phyloP scores from a whole-genome alignment of 2,888 invertebrate genomes.

The Helleia helle region DNA sequence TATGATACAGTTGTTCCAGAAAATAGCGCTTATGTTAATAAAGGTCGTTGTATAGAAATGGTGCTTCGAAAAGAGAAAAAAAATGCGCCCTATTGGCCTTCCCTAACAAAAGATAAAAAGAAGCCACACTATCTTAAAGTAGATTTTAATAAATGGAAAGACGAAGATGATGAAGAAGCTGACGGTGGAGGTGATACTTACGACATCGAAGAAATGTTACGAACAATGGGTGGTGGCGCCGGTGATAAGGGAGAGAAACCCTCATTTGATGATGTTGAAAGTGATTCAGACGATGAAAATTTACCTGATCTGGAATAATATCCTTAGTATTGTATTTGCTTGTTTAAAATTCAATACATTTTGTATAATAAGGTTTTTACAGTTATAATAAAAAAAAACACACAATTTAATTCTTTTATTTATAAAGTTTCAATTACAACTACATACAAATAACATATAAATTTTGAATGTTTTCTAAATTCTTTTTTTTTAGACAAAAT shows the following conservation, averaged over 20 bases:
- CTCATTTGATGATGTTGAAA: constrained; percentile 83
- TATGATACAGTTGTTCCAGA: constrained; percentile 88
- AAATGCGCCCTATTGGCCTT: constrained; percentile 89
- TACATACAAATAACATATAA: too few species aligned
- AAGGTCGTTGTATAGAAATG: constrained; percentile 84
- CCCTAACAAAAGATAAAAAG: constrained; percentile 88
- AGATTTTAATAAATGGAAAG: constrained; percentile 98
- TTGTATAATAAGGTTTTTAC: constrained; percentile 66
- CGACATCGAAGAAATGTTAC: constrained; percentile 82
- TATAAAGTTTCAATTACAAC: constrained; percentile 3
- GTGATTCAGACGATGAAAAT: constrained; percentile 87
- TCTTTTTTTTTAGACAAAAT: too few species aligned
- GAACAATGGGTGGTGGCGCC: constrained; percentile 77
- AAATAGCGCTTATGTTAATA: constrained; percentile 81
- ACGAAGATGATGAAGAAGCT: constrained; percentile 95
- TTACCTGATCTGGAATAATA: constrained; percentile 82
- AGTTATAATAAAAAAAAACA: constrained; percentile 60
- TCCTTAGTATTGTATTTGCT: constrained; percentile 34
- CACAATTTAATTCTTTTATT: constrained; percentile 15
- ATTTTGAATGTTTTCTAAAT: too few species aligned
- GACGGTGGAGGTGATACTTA: constrained; percentile 71
- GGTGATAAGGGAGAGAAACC: constrained; percentile 76
- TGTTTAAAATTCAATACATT: constrained; percentile 52
- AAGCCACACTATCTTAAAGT: constrained; percentile 97
- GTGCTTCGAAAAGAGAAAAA: constrained; percentile 80